Percentiles rank a stretch among this genome's conserved stretches.
Evolutionary conservation across 2,888 invertebrate genomes (phyloP).

Genomic region (Abrostola triplasia): DNA sequence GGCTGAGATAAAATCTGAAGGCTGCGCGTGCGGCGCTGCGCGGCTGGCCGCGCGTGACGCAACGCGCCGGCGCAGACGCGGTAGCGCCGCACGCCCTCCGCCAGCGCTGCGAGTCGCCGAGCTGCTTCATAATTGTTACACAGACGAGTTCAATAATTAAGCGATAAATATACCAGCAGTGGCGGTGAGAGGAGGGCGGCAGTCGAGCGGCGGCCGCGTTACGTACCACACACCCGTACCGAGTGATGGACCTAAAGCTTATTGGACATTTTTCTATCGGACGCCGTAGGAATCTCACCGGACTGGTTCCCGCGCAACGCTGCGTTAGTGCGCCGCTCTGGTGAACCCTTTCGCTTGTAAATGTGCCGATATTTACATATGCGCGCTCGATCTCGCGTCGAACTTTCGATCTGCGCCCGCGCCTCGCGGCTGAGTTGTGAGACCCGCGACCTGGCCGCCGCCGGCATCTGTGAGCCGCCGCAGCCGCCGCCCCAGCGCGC

Average conservation of each 20-base stretch:
- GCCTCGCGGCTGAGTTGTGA: slow-evolving; percentile 73
- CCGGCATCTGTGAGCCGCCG: slow-evolving; percentile 63
- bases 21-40: slow-evolving; percentile 66
- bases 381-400: slow-evolving; percentile 86
- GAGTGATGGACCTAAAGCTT: slow-evolving; percentile 82
- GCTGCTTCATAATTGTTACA: slow-evolving; percentile 85
- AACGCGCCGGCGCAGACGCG: slow-evolving; percentile 79
- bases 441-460: slow-evolving; percentile 72
- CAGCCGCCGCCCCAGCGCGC: slow-evolving; percentile 77
- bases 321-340: slow-evolving; percentile 88
- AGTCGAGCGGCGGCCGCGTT: slow-evolving; percentile 85
- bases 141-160: slow-evolving; percentile 87
- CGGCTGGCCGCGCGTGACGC: slow-evolving; percentile 72
- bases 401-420: slow-evolving; percentile 87
- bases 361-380: slow-evolving; percentile 89
- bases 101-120: slow-evolving; percentile 73
- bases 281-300: slow-evolving; percentile 90
- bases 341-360: slow-evolving; percentile 89
- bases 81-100: slow-evolving; percentile 79
- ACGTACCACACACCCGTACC: slow-evolving; percentile 82
- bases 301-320: slow-evolving; percentile 89
- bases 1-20: slow-evolving; percentile 80
- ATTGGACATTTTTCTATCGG: slow-evolving; percentile 89
- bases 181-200: slow-evolving; percentile 85
- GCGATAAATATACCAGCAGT: slow-evolving; percentile 86